A percentile compares a stretch with the other conserved stretches of the same genome.
Evolutionary conservation across 2,113 vertebrate species (phyloP).

Genomic region (Gorilla gorilla): DNA sequence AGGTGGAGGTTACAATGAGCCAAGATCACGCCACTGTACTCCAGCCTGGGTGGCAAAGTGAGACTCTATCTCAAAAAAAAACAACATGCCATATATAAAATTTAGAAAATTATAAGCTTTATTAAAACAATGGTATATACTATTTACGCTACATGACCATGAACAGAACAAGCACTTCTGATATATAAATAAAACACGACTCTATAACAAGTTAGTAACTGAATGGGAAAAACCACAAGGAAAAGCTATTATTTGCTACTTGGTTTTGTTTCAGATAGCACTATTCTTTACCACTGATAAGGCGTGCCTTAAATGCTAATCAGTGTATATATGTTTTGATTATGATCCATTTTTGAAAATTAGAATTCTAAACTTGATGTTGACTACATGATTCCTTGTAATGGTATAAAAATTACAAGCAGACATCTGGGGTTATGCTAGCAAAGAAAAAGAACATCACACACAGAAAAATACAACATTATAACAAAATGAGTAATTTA

Average conservation of each 20-base stretch:
- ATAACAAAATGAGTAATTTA: not conserved
- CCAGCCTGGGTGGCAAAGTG: too few species aligned
- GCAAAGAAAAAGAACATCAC: not conserved
- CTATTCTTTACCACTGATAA: not conserved
- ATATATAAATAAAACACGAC: slow-evolving; percentile 18
- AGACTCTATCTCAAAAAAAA: not conserved
- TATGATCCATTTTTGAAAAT: not conserved
- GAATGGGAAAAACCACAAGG: not conserved
- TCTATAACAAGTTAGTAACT: slow-evolving; percentile 12
- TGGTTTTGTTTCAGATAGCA: not conserved
- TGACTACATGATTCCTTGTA: not conserved
- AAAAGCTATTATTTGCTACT: slow-evolving; percentile 13
- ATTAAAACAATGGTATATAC: not conserved
- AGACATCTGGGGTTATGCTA: not conserved
- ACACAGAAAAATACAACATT: not conserved
- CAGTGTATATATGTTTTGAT: not conserved
- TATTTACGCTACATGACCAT: not conserved
- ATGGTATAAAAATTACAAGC: slow-evolving; percentile 26
- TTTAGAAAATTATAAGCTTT: slow-evolving; percentile 38
- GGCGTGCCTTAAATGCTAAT: not conserved
- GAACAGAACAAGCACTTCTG: not conserved
- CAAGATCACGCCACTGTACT: too few species aligned
- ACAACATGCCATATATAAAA: not conserved
- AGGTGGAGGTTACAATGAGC: too few species aligned
- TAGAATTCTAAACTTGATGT: slow-evolving; percentile 28